A percentile compares a stretch with the other conserved stretches of the same genome.
Evolutionary conservation across 2,888 invertebrate species (phyloP).

Genomic region (Lathronympha strigana): DNA sequence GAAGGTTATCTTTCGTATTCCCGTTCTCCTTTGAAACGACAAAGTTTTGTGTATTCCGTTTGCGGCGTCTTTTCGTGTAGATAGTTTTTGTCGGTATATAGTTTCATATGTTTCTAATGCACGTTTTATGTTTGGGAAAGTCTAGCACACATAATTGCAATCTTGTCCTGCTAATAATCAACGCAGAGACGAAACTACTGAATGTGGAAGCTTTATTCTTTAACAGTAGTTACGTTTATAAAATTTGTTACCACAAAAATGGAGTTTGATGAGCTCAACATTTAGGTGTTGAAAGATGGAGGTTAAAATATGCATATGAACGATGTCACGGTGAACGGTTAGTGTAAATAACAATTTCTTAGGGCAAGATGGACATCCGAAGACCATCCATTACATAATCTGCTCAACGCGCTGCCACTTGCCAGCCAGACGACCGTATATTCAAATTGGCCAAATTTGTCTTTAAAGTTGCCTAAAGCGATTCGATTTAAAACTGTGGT

Average conservation of each 20-base stretch:
- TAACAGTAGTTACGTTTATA: too few species aligned
- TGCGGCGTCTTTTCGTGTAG: not conserved
- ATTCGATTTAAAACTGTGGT: not conserved
- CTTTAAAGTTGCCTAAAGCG: not conserved
- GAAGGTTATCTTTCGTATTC: not conserved
- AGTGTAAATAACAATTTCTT: not conserved
- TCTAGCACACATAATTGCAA: not conserved
- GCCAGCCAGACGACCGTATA: not conserved
- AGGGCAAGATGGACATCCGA: not conserved
- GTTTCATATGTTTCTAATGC: not conserved
- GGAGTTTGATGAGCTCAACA: too few species aligned
- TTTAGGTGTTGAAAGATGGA: too few species aligned
- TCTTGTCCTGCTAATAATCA: too few species aligned
- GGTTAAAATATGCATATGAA: too few species aligned
- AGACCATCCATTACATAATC: not conserved
- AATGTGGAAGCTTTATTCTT: too few species aligned
- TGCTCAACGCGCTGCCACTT: too few species aligned
- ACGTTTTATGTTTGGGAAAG: not conserved
- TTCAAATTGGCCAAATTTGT: not conserved
- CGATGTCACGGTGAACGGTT: too few species aligned
- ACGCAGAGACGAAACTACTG: too few species aligned
- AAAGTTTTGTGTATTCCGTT: constrained; percentile 15
- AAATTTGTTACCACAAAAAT: too few species aligned
- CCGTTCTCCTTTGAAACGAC: constrained; percentile 4
- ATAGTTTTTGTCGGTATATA: not conserved